A percentile compares a stretch with the other conserved stretches of the same genome.
These are phyloP conservation scores for Lagopus leucura DNA, from an alignment of 2,113 vertebrate species.

Conservation along the genomic window DNA sequence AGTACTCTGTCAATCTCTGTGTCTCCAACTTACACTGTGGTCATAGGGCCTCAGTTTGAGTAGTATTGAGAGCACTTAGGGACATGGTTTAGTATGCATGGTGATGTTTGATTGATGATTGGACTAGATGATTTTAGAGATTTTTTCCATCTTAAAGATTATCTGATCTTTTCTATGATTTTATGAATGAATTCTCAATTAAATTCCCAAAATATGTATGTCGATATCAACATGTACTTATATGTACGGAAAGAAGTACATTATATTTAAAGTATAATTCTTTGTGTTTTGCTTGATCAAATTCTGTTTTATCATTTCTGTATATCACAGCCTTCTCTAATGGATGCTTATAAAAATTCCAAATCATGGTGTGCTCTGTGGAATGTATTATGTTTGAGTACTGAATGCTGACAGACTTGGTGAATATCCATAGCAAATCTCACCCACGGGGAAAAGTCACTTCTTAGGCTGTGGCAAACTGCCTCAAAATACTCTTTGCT, in stretches of 20 bases:
- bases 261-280: neutral
- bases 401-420: neutral
- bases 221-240: neutral
- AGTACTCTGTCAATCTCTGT: neutral
- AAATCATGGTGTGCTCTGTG: neutral
- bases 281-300: neutral
- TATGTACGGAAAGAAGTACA: neutral
- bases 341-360: neutral
- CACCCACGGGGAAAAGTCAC: neutral
- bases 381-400: neutral
- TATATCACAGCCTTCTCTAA: neutral
- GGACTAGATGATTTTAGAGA: no score
- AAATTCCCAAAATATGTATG: neutral
- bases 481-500: slow-evolving; percentile 26
- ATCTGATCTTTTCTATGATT: no score
- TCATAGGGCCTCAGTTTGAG: neutral
- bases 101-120: no score
- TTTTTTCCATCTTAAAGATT: no score
- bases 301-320: neutral
- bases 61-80: neutral
- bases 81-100: no score
- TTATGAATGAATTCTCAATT: neutral
- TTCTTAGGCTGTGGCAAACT: neutral
- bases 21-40: neutral
- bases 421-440: slow-evolving; percentile 20